Evolutionary conservation across 2,797 vertebrate species (phyloP), one percentile per base, ranked within the genome.

Genomic region (Takifugu ocellatus): DNA sequence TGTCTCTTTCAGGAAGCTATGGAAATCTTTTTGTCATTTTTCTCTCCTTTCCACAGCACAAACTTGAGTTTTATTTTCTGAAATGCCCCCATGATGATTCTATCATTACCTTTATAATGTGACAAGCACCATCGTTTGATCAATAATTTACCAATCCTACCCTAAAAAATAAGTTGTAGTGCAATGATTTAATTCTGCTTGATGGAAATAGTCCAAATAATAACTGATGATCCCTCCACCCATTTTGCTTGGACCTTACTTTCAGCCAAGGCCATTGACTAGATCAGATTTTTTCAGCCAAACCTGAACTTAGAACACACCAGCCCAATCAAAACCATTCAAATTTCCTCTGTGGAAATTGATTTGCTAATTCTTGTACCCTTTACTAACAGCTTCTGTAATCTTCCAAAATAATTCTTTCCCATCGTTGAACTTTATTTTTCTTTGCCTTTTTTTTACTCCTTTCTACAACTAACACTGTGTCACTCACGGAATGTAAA

Each of bases 401-500:
- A 81, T 84, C 78, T 89, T 86, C 88, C 78, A 81, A 84, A 90
- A 84, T 87, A 59, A 88, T 84, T 86, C 52, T 78, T 87, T 81
- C 82, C 36, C 66, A 78, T 88, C 87, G 83, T 77, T 87, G 84
- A 71, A 63, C 84, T 89, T 84, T 75, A 27, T 76, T 87, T 87
- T 74, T 59, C 72, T 78, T 83, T 81, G 76, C 81, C 78, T 82
- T 73, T 48, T 12, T 17, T 21, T 6, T 83, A 89, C 84, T 88
- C 43, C 85, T 89, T 88, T 86, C 75, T 80, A 88, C 71, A 67
- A 94, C 94, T 96, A 94, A 96, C 94, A 91, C 89, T 93, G 81
- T 92, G 83, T 93, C 94, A 94, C 89, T 89, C 87, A 92, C 90
- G 90, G 93, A 94, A 94, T 94, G 93, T 93, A 63, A 87, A 73